phyloP scores from a whole-genome alignment of 2,888 invertebrate genomes.

The Pollenia griseotomentosa region DNA sequence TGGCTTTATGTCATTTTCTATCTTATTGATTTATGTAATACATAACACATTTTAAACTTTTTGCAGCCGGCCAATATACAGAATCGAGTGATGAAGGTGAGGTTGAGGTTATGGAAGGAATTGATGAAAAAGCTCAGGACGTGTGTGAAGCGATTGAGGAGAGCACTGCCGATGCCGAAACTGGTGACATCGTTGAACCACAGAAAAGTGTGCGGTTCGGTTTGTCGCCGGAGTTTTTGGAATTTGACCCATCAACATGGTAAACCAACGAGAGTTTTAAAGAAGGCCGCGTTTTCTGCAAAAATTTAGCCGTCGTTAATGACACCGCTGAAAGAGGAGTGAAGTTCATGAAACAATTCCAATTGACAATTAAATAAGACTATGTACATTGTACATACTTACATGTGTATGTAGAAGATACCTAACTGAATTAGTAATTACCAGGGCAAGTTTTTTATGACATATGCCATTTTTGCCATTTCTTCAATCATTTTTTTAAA shows the following conservation, averaged over 20 bases:
- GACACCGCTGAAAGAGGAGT: not conserved
- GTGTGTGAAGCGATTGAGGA: not conserved
- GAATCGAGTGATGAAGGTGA: slow-evolving; percentile 21
- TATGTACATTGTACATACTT: no score
- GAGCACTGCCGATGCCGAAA: slow-evolving; percentile 14
- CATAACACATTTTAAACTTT: slow-evolving; percentile 16
- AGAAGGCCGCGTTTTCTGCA: slow-evolving; percentile 22
- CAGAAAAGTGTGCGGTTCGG: slow-evolving; percentile 1
- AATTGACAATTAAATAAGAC: slow-evolving; percentile 12
- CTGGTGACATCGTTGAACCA: slow-evolving; percentile 15
- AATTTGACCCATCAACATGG: slow-evolving; percentile 27
- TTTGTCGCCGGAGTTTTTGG: slow-evolving; percentile 28
- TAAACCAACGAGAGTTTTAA: slow-evolving; percentile 4
- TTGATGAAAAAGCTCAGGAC: slow-evolving; percentile 22
- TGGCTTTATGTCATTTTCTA: slow-evolving; percentile 25
- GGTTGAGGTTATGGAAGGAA: slow-evolving; percentile 10
- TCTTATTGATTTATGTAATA: slow-evolving; percentile 21
- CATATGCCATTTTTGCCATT: no score
- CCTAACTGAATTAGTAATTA: no score
- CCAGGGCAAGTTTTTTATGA: no score
- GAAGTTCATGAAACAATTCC: slow-evolving; percentile 19
- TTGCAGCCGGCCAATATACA: not conserved
- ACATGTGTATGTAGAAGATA: no score
- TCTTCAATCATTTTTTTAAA: no score
- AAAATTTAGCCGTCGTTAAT: slow-evolving; percentile 2